Base-by-base conservation (phyloP, 2,113 vertebrate genomes). In the Prolemur simus region DNA sequence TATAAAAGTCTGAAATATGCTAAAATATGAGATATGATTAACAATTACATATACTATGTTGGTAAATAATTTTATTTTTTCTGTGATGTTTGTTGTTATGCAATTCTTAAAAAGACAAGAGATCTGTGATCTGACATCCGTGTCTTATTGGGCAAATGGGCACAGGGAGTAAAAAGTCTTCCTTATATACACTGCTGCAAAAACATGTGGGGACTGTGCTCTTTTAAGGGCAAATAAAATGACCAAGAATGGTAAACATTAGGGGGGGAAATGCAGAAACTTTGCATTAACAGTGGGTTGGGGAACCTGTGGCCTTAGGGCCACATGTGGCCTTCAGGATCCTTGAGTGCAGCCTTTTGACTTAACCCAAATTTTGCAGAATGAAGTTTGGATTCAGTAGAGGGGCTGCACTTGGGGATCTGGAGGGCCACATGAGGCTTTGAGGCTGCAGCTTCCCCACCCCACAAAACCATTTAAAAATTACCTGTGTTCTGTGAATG, bases 381-480 rank as follows among this genome's bases (percentile, higher is more conserved):
- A 63, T 21, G 54, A 56, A 56, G 20, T 56, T 56, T 8, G 54
- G 54, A 8, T 56, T 56, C 20, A 2, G 54, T 56, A 2, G 20
- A 56, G 54, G 20, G 54, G 54, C 20, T 56, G 18, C 54, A 56
- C 54, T 56, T 17, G 54, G 54, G 54, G 15, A 56, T 56, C 54
- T 56, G 7, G 6, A 56, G 54, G 20, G 7, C 54, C 20, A 56
- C 54, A 56, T 21, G 54, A 21, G 54, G 20, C 54, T 21, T 21
- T 56, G 54, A 56, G 54, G 54, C 54, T 0, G 7, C 54, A 56
- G 2, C 54, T 56, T 21, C 54, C 54, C 20, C 54, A 56, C 6
- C 54, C 54, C 20, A 21, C 1, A 42, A 97, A 94, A 78, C 8
- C 29, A 78, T 80, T 95, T 58, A 49, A 95, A 87, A 89, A n/a